A percentile compares a stretch with the other conserved stretches of the same genome.
Evolutionary conservation across 2,113 vertebrate species (phyloP).

Genomic region (Nanorana parkeri): DNA sequence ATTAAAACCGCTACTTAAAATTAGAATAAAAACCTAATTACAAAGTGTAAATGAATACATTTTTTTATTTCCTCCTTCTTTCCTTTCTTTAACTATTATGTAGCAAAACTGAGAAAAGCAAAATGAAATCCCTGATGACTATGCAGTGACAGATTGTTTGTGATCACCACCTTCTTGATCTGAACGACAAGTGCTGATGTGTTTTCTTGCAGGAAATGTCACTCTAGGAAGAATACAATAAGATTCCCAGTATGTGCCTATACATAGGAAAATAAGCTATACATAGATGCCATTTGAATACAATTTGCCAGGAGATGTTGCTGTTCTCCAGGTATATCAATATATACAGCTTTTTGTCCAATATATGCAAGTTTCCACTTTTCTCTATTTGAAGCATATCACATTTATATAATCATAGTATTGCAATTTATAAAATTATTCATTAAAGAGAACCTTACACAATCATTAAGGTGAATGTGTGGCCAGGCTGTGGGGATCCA

Average conservation of each 20-base stretch:
- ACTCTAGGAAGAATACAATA: not conserved
- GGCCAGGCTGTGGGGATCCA: too few species aligned
- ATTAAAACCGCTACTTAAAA: not conserved
- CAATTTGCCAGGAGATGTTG: not conserved
- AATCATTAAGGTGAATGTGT: too few species aligned
- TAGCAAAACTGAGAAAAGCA: not conserved
- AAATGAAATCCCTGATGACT: not conserved
- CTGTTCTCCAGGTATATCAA: not conserved
- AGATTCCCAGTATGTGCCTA: not conserved
- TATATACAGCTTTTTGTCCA: not conserved
- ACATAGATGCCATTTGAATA: not conserved
- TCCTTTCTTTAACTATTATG: not conserved
- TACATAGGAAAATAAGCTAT: not conserved
- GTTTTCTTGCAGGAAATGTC: conserved; percentile 28
- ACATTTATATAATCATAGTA: too few species aligned
- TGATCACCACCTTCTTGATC: conserved; percentile 1
- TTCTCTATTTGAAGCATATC: not conserved
- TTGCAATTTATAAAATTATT: too few species aligned
- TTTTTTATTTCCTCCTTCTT: not conserved
- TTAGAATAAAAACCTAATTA: not conserved
- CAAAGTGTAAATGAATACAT: not conserved
- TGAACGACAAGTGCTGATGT: conserved; percentile 1
- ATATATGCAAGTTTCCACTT: not conserved
- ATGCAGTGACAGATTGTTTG: conserved; percentile 17
- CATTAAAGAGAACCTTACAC: too few species aligned